These are phyloP conservation scores for Daktulosphaira vitifoliae DNA, from an alignment of 1,140 invertebrate genomes.

Conservation along the genomic window DNA sequence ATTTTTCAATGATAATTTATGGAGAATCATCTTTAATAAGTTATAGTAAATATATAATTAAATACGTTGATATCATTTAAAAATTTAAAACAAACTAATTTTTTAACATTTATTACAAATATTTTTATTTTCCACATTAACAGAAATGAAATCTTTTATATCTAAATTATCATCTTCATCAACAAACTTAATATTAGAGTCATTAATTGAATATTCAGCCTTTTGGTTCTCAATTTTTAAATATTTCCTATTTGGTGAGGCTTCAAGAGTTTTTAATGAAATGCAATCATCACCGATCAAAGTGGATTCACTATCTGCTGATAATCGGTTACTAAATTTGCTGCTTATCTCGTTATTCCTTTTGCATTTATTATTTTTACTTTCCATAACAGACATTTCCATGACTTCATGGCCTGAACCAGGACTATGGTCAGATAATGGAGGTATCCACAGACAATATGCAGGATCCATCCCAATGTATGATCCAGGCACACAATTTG, in stretches of 20 bases:
- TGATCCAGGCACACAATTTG: constrained; percentile 69
- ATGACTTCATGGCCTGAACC: not conserved
- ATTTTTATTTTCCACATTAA: constrained; percentile 7
- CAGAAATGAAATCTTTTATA: not conserved
- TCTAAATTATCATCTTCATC: constrained; percentile 47
- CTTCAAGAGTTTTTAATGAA: constrained; percentile 43
- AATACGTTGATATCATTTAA: too few relatives aligned
- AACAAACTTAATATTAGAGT: constrained; percentile 47
- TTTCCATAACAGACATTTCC: constrained; percentile 36
- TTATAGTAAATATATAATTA: too few relatives aligned
- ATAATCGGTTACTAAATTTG: constrained; percentile 17
- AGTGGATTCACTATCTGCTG: constrained; percentile 37
- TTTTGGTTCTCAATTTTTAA: constrained; percentile 40
- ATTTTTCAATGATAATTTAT: too few relatives aligned
- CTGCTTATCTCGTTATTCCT: constrained; percentile 35
- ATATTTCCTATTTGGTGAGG: constrained; percentile 37
- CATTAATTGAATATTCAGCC: constrained; percentile 44
- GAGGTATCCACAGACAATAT: constrained; percentile 76
- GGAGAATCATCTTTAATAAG: too few relatives aligned
- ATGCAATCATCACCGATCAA: constrained; percentile 39
- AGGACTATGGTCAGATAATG: constrained; percentile 46
- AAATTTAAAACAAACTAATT: too few relatives aligned
- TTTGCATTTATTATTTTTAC: constrained; percentile 41
- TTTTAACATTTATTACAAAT: not conserved
- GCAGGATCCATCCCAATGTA: constrained; percentile 79